Evolutionary conservation across 2,113 vertebrate species (phyloP), one percentile per base, ranked within the genome.

Genomic region (Mustelus asterias): DNA sequence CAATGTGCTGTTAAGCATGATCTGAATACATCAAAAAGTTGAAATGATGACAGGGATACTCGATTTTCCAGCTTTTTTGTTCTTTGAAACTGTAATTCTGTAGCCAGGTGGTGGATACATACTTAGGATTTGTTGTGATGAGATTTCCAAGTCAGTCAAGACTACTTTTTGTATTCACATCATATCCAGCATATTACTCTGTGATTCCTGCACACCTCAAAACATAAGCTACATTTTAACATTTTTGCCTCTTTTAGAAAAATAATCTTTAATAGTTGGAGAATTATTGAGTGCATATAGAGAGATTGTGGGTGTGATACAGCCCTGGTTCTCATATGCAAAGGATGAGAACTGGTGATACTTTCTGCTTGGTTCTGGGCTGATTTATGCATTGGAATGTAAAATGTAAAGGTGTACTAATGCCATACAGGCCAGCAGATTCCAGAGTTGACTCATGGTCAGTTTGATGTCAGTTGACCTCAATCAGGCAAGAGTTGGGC

Each of bases 21-120:
- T 48, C 94, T 72, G 67, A 29, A 24, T 69, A 95, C 65, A 95
- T 95, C 69, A 76, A 54, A 54, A 95, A 72, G 41, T 54, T 95
- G 67, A 72, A 95, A 95, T 48, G 69, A 41, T 95, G 67, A 95
- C 65, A 70, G 65, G 41, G 44, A 93, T 67, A 67, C 14, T 93
- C 2, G 89, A 67, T 93, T 95, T 95, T 72, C 67, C 41, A 76
- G 69, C 67, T 67, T 76, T 72, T 65, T 95, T 95, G 69, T 95
- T 29, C 94, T 70, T 72, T 72, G 60, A 37, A 93, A 65, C 89
- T 93, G 44, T 58, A 93, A 93, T 37, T 65, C 89, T 93, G 16
- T 44, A 93, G 89, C 18, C 48, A 93, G 63, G 60, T 65, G 37
- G 58, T 22, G 60, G 33, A 93, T 92, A 92, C 16, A 33, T 33